Base-by-base conservation (phyloP, 2,797 vertebrate species). In the Muraenolepis orangiensis region DNA sequence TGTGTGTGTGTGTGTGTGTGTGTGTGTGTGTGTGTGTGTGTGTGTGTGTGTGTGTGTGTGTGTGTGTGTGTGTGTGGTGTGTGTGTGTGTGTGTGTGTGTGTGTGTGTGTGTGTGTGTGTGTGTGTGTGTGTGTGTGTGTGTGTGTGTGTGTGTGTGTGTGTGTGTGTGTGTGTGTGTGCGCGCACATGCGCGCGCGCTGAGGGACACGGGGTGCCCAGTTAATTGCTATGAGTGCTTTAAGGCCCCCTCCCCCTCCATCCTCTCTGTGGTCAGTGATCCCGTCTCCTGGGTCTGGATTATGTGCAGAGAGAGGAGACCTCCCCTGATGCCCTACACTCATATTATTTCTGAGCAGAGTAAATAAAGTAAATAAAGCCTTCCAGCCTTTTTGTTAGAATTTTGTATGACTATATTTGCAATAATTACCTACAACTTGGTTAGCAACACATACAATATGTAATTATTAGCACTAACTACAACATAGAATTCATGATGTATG, bases 251-350 rank as follows among this genome's bases (percentile, higher is more conserved):
- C 82, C 78, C 84, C 82, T 86, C 77, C 78, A 81, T 83, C 84
- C 82, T 88, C 74, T 80, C 72, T 82, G 82, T 29, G 70, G 85
- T 83, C 75, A 84, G 74, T 80, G 86, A 90, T 88, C 83, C 80
- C 72, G 77, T 88, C 87, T 81, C 85, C 82, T 77, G 86, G 85
- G 85, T 85, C 84, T 76, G 83, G 86, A 87, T 88, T 82, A 87
- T 78, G 82, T 82, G 73, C 74, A 81, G 77, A 78, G 81, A 71
- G 70, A 78, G 71, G 82, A 28, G 83, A 30, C 83, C 83, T 67
- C 86, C 88, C 86, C 34, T 14, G 18, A n/a, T 11, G 32, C 20
- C 30, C 67, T 26, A 23, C 20, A 14, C 30, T 36, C 28, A 10
- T 26, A 64, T 26, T 64, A 64, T 12, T 26, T 64, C 57, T 26